Percentiles rank a stretch among this genome's conserved stretches.
phyloP scores from a whole-genome alignment of 2,888 invertebrate species.

The Colletes collaris region DNA sequence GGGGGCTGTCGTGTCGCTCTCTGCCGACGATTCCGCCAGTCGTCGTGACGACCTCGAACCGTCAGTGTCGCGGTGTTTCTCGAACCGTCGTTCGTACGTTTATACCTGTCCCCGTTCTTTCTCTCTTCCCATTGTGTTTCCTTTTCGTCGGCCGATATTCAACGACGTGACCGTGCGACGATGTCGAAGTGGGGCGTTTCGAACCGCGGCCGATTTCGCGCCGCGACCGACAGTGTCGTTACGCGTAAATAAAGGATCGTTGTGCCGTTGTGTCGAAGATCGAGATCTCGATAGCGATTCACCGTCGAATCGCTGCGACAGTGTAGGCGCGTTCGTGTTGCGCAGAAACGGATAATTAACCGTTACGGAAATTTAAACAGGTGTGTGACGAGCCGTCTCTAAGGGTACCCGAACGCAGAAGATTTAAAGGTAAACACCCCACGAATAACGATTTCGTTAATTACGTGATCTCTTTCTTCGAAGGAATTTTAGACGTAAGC shows the following conservation, averaged over 20 bases:
- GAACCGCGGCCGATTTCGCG: constrained; percentile 56
- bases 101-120: constrained; percentile 1
- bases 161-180: constrained; percentile 24
- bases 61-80: constrained; percentile 62
- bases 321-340: constrained; percentile 46
- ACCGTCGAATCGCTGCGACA: constrained; percentile 8
- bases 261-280: constrained; percentile 35
- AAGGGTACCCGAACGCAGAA: constrained; percentile 9
- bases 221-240: constrained; percentile 55
- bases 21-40: constrained; percentile 73
- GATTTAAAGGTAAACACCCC: constrained; percentile 27
- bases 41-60: constrained; percentile 76
- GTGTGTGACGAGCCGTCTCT: constrained; percentile 41
- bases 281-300: constrained; percentile 19
- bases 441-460: neutral
- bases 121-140: neutral
- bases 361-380: constrained; percentile 45
- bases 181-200: constrained; percentile 39
- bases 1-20: constrained; percentile 77
- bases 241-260: constrained; percentile 30
- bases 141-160: neutral
- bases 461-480: neutral
- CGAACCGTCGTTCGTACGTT: constrained; percentile 5
- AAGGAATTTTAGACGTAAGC: neutral
- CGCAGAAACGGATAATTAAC: constrained; percentile 40